A percentile compares a stretch with the other conserved stretches of the same genome.
phyloP scores from a whole-genome alignment of 2,113 vertebrate genomes.

The Python bivittatus region DNA sequence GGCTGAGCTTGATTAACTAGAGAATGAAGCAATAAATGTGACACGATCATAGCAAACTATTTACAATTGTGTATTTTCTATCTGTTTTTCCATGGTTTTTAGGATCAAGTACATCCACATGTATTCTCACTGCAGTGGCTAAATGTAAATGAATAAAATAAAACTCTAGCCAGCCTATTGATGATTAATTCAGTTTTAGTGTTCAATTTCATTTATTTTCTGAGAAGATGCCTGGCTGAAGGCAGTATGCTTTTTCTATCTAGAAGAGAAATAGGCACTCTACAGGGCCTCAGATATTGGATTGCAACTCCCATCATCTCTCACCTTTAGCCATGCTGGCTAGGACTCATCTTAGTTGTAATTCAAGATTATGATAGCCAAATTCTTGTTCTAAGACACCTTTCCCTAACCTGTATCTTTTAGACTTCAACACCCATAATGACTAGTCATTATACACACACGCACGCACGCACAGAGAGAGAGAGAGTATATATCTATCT shows the following conservation, averaged over 20 bases:
- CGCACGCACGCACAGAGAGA: no score
- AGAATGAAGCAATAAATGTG: background rate
- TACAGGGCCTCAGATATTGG: background rate
- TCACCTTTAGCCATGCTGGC: background rate
- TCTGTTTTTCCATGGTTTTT: background rate
- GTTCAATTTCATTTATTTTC: background rate
- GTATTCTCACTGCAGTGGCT: background rate
- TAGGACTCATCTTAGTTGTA: background rate
- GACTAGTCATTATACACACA: background rate
- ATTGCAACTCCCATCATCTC: background rate
- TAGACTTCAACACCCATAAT: background rate
- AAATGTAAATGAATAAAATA: conserved; percentile 15
- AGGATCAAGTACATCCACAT: background rate
- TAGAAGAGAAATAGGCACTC: background rate
- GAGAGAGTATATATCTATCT: no score
- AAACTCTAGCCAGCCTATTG: background rate
- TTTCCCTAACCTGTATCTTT: background rate
- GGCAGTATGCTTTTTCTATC: background rate
- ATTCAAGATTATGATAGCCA: background rate
- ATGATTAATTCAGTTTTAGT: background rate
- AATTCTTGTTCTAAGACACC: background rate
- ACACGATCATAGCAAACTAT: background rate
- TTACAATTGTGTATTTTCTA: background rate
- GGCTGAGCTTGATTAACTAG: background rate
- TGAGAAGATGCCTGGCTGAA: background rate